These are phyloP conservation scores for Atta colombica DNA, from an alignment of 1,140 invertebrate species.

Conservation along the genomic window DNA sequence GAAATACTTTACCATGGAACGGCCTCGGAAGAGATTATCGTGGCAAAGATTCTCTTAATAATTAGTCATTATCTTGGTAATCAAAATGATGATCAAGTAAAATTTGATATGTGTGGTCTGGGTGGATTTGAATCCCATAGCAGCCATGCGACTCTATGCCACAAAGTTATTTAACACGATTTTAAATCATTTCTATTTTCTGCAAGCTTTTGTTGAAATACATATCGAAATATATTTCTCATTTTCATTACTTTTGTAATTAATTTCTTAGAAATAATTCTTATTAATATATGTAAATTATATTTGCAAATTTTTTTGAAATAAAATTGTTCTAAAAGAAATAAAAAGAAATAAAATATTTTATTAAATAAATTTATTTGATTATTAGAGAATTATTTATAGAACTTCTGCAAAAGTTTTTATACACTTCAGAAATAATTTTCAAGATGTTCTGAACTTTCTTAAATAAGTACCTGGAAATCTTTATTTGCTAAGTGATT, in stretches of 20 bases:
- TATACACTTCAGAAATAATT: background rate
- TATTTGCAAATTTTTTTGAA: slow-evolving; percentile 5
- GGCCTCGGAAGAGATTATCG: too few relatives aligned
- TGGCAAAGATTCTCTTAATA: too few relatives aligned
- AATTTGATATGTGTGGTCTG: too few relatives aligned
- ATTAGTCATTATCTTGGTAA: too few relatives aligned
- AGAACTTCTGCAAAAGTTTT: background rate
- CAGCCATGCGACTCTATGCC: too few relatives aligned
- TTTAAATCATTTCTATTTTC: background rate
- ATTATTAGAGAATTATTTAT: too few relatives aligned
- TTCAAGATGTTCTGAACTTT: background rate
- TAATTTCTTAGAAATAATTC: background rate
- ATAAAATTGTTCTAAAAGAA: background rate
- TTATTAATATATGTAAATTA: background rate
- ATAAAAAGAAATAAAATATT: background rate
- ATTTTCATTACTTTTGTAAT: background rate
- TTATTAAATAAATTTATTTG: background rate
- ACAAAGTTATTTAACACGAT: background rate
- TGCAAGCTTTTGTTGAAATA: background rate
- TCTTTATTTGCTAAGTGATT: background rate
- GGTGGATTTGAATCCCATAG: too few relatives aligned
- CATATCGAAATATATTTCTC: background rate
- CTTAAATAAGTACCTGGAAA: background rate
- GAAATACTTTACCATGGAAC: too few relatives aligned
- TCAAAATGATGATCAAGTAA: too few relatives aligned